Base-by-base conservation (phyloP, 2,797 vertebrate genomes). In the Corythornis leucogaster region DNA sequence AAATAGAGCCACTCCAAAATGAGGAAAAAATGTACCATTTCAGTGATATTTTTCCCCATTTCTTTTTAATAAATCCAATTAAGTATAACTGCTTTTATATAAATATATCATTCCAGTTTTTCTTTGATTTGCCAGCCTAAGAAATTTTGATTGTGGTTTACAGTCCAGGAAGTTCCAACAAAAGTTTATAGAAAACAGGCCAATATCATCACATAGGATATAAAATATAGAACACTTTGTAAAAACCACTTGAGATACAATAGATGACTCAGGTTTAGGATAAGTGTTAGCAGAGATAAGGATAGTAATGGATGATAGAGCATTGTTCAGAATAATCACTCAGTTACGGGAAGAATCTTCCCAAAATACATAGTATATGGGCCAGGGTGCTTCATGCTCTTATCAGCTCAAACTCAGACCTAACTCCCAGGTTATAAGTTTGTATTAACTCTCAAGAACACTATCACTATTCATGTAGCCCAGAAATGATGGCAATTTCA, bases 161-260 rank as follows among this genome's bases (percentile, higher is more conserved):
- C 31, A 83, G 12, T 53, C 12, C 92, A 87, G 92, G 89, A 95
- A 93, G 64, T 35, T 66, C 42, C 76, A 93, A 85, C 46, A 95
- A 94, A 95, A 85, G 51, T 24, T 82, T 67, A 53, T 15, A 90
- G 70, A 90, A 81, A 88, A 84, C 2, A 7, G 31, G 20, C 55
- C 26, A 89, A 69, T 80, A 66, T 48, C 48, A 80, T 78, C 4
- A 2, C 7, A 4, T 69, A 68, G 20, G 81, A 75, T 91, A 90
- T 79, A 92, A 94, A 95, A 87, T 83, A 80, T 43, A 55, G 45
- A 85, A 71, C 15, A 17, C 24, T 92, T 61, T 40, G 31, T 85
- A 85, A 92, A 92, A 91, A 59, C 73, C 85, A 92, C 82, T 95
- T 93, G 55, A 92, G 66, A 62, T 91, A 95, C 93, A 95, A 95